Evolutionary conservation across 1,140 invertebrate species (phyloP).

Genomic region (Saccostrea glomerata): DNA sequence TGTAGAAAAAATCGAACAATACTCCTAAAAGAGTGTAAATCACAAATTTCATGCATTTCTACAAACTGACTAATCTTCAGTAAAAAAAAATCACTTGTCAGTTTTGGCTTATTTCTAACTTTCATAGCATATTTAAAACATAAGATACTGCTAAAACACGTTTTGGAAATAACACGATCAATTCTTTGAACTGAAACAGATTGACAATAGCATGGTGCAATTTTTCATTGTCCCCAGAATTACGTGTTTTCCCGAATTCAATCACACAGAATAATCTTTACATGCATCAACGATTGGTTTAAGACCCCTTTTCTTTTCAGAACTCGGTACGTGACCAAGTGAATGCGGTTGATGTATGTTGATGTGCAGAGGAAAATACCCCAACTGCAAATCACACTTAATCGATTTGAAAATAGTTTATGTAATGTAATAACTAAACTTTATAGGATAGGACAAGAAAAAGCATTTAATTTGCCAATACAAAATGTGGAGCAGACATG

Average conservation of each 20-base stretch:
- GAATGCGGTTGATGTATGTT: constrained; percentile 23
- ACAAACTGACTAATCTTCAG: too few relatives aligned
- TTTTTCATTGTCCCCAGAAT: too few relatives aligned
- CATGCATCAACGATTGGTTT: background rate
- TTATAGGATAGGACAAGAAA: constrained; percentile 28
- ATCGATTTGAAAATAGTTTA: constrained; percentile 29
- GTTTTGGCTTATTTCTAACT: too few relatives aligned
- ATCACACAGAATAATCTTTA: background rate
- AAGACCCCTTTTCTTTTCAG: background rate
- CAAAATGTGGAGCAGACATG: background rate
- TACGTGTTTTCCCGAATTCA: background rate
- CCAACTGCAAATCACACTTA: constrained; percentile 26
- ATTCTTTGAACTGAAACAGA: too few relatives aligned
- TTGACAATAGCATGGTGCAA: too few relatives aligned
- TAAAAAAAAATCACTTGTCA: too few relatives aligned
- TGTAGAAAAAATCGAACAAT: too few relatives aligned
- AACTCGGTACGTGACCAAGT: background rate
- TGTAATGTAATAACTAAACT: constrained; percentile 32
- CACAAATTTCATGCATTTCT: too few relatives aligned
- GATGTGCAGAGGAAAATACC: constrained; percentile 8
- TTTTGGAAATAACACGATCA: too few relatives aligned
- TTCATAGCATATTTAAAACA: too few relatives aligned
- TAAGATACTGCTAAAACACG: too few relatives aligned
- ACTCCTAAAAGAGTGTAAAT: too few relatives aligned
- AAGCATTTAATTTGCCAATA: constrained; percentile 15